Conservation (phyloP, 1,140 invertebrate genomes). For the Drosophila santomea region DNA sequence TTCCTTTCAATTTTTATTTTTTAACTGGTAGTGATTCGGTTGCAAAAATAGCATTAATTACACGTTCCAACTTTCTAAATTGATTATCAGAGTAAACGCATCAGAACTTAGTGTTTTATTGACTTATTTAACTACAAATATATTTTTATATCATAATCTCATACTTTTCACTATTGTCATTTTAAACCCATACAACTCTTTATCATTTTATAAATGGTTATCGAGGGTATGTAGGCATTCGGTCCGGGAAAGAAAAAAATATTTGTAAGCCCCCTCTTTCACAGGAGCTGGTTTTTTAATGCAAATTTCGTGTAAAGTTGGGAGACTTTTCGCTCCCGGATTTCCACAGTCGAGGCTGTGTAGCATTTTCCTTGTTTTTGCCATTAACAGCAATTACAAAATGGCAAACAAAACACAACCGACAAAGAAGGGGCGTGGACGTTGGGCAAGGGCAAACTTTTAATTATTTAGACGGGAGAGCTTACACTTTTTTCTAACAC, state of each 20-base stretch:
- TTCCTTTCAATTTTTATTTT: too few species aligned
- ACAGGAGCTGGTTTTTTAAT: slow-evolving; percentile 63
- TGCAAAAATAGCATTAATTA: neutral
- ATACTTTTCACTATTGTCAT: too few species aligned
- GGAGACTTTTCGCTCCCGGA: slow-evolving; percentile 10
- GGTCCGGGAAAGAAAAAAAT: neutral
- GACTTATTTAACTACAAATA: too few species aligned
- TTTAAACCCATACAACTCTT: too few species aligned
- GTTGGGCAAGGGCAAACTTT: slow-evolving; percentile 62
- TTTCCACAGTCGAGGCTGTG: slow-evolving; percentile 21
- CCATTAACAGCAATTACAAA: slow-evolving; percentile 74
- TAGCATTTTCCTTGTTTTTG: slow-evolving; percentile 60
- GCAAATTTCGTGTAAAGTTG: slow-evolving; percentile 65
- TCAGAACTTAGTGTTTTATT: too few species aligned
- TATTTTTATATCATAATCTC: too few species aligned
- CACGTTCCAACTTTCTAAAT: neutral
- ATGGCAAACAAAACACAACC: slow-evolving; percentile 58
- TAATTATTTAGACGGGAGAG: slow-evolving; percentile 72
- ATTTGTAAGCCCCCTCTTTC: slow-evolving; percentile 10
- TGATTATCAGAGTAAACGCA: too few species aligned
- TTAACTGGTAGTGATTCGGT: too few species aligned
- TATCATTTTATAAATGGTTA: neutral
- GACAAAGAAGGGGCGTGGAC: slow-evolving; percentile 35
- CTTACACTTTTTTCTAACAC: slow-evolving; percentile 14
- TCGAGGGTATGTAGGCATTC: slow-evolving; percentile 10